A percentile compares a stretch with the other conserved stretches of the same genome.
Evolutionary conservation across 2,888 invertebrate genomes (phyloP).

Genomic region (Diaprepes abbreviatus): DNA sequence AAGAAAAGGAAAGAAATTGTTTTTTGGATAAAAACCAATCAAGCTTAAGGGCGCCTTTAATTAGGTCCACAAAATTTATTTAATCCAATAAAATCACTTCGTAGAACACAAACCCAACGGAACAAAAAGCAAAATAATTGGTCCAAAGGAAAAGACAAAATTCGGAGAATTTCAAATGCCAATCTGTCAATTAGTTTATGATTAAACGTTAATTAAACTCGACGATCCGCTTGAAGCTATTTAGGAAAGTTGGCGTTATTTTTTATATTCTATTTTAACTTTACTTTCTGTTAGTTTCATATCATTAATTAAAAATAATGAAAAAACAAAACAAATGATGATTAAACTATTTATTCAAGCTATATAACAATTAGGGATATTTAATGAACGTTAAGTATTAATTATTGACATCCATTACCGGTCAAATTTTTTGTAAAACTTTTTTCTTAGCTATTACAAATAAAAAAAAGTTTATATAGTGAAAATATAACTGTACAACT

Average conservation of each 20-base stretch:
- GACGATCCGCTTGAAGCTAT: neutral
- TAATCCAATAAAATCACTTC: constrained; percentile 16
- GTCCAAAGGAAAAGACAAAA: constrained; percentile 1
- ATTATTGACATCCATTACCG: too few species aligned
- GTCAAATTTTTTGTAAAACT: too few species aligned
- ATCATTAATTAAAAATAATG: too few species aligned
- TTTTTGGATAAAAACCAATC: neutral
- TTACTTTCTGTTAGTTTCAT: too few species aligned
- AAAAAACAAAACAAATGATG: too few species aligned
- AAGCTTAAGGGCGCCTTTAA: neutral
- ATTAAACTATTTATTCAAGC: too few species aligned
- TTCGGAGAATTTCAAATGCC: constrained; percentile 3
- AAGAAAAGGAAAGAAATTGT: neutral
- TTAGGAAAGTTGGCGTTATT: neutral
- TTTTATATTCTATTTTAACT: neutral
- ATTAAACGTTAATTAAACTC: neutral
- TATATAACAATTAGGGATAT: too few species aligned
- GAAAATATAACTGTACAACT: too few species aligned
- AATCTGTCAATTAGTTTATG: constrained; percentile 6
- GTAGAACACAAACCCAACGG: constrained; percentile 1
- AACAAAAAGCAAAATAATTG: constrained; percentile 7
- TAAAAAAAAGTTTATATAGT: too few species aligned
- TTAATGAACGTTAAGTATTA: too few species aligned
- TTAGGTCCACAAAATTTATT: constrained; percentile 11
- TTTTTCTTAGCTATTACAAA: too few species aligned